A percentile compares a stretch with the other conserved stretches of the same genome.
phyloP scores from a whole-genome alignment of 2,797 vertebrate genomes.

The Schizopygopsis pylzovi region DNA sequence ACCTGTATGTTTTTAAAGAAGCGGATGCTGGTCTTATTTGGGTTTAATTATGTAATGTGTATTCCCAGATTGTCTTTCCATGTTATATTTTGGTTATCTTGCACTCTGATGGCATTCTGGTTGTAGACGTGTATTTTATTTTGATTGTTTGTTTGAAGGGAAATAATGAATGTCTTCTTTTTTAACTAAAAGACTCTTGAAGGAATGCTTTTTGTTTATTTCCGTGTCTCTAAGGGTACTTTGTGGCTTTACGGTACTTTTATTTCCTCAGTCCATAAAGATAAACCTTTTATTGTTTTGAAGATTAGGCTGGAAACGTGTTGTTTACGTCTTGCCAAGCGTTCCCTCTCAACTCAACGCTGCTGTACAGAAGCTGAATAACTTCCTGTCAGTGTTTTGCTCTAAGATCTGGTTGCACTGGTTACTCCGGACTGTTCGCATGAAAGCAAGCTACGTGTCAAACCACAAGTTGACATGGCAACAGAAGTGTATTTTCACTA shows the following conservation, averaged over 20 bases:
- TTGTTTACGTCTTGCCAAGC: slow-evolving; percentile 15
- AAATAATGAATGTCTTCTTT: slow-evolving; percentile 19
- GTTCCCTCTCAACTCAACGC: background rate
- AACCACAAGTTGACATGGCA: slow-evolving; percentile 20
- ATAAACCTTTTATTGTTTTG: background rate
- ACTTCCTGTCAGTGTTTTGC: slow-evolving; percentile 4
- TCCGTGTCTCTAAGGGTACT: background rate
- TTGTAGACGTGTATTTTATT: background rate
- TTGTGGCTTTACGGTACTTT: background rate
- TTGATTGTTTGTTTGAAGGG: background rate
- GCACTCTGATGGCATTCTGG: background rate
- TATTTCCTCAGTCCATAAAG: slow-evolving; percentile 12
- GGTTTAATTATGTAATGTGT: background rate
- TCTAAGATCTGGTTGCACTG: background rate
- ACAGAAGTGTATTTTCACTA: background rate
- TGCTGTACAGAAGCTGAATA: background rate
- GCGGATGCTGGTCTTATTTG: background rate
- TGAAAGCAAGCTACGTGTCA: background rate
- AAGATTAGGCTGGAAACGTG: slow-evolving; percentile 1
- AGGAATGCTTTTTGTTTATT: slow-evolving; percentile 45
- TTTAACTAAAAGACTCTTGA: slow-evolving; percentile 34
- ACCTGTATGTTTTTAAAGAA: background rate
- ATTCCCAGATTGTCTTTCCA: background rate
- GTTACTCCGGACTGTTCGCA: background rate
- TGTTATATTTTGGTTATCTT: background rate